A percentile compares a stretch with the other conserved stretches of the same genome.
Conservation (phyloP, 2,888 invertebrate species). For the Halocaridina rubra region DNA sequence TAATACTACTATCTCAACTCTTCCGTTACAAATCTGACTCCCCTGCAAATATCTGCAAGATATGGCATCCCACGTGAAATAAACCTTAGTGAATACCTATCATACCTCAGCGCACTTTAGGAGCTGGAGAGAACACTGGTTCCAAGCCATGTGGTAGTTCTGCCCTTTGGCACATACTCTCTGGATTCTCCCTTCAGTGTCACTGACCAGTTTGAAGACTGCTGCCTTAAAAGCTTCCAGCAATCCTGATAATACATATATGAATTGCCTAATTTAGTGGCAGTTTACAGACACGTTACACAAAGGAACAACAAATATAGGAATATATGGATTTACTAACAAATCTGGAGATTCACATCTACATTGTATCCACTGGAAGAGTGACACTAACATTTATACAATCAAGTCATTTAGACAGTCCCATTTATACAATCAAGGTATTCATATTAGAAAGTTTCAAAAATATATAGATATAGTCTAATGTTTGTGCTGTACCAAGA, state of each 20-base stretch:
- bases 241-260: conserved; percentile 28
- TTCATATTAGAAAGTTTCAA: too few species aligned
- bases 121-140: conserved; percentile 85
- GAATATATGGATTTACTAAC: background rate
- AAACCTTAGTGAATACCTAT: too few species aligned
- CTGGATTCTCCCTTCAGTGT: conserved; percentile 76
- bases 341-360: background rate
- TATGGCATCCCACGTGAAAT: too few species aligned
- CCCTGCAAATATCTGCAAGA: too few species aligned
- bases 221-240: conserved; percentile 35
- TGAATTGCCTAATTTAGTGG: too few species aligned
- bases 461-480: too few species aligned
- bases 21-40: too few species aligned
- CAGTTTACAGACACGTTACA: too few species aligned
- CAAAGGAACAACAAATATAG: background rate
- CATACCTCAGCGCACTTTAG: conserved; percentile 84
- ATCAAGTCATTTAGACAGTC: too few species aligned
- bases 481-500: too few species aligned
- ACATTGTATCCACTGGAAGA: background rate
- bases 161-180: conserved; percentile 74
- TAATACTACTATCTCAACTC: too few species aligned
- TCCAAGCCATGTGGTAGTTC: conserved; percentile 86
- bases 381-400: background rate
- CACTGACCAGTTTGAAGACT: conserved; percentile 28
- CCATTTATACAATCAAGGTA: too few species aligned